Evolutionary conservation across 2,888 invertebrate genomes (phyloP), one percentile per base, ranked within the genome.

Genomic region (Agonopterix heracliana): DNA sequence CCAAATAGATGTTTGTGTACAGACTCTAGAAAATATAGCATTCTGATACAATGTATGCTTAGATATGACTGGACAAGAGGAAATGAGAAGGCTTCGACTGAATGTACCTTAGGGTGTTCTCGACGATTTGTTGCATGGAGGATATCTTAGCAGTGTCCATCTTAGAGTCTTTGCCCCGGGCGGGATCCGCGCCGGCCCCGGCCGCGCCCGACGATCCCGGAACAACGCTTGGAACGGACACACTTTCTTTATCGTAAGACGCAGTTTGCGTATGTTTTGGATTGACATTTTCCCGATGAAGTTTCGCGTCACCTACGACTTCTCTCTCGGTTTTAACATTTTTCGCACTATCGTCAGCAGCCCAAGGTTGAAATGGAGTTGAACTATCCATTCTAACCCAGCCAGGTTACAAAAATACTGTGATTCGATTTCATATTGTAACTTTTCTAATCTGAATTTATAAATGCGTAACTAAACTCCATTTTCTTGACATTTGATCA

Each of bases 121-220:
- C 92, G 60, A 92, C 90, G 72, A 91, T 90, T 71, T 90, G 90
- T 61, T 91, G 91, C 83, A 92, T 90, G 55, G 87, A 87, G 68
- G 82, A 76, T 70, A 87, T 76, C 80, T 85, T 86, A 62, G 68
- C 73, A 34, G 82, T 74, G 73, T 89, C 89, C 89, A 89, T 89
- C 58, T 77, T 81, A 61, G 82, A 69, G 66, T 81, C 84, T 59
- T 69, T 71, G 57, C 59, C 68, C 61, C 63, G 69, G 50, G 68
- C 58, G 55, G 77, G 61, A 55, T 73, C 76, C 58, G 66, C 63
- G 63, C 74, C 73, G 57, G 78, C 61, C 59, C 67, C 72, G 55
- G 71, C 60, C 57, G 71, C 69, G 59, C 74, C 68, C 61, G 85
- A 86, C 57, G 87, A 76, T 63, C 86, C 87, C 64, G 86, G 74